phyloP scores from a whole-genome alignment of 2,888 invertebrate species.

The Salpingus planirostris region DNA sequence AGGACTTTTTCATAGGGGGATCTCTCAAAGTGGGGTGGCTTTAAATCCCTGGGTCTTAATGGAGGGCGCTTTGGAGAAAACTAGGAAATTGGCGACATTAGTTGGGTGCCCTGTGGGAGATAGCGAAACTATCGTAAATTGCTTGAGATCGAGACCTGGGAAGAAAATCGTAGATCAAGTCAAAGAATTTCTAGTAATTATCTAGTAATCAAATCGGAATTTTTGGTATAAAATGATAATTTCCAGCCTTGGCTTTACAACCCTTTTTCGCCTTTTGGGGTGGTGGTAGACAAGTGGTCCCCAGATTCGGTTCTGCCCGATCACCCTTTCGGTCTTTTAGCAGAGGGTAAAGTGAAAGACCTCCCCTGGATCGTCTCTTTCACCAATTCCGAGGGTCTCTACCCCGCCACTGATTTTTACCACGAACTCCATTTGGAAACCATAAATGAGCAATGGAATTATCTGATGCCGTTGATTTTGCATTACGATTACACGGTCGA shows the following conservation, averaged over 20 bases:
- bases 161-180: conserved; percentile 50
- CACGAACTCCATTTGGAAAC: conserved; percentile 2
- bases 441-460: neutral
- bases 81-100: conserved; percentile 49
- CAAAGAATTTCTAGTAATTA: conserved; percentile 44
- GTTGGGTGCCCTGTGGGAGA: conserved; percentile 54
- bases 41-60: conserved; percentile 51
- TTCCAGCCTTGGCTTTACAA: conserved; percentile 48
- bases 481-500: conserved; percentile 1
- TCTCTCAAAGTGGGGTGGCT: conserved; percentile 63
- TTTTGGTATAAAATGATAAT: neutral
- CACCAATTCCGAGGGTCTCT: conserved; percentile 63
- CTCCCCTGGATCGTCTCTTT: conserved; percentile 62
- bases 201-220: neutral
- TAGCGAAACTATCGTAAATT: conserved; percentile 47
- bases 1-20: conserved; percentile 54
- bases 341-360: conserved; percentile 50
- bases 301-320: conserved; percentile 55
- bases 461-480: conserved; percentile 1
- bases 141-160: conserved; percentile 54
- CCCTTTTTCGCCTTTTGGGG: conserved; percentile 65
- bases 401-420: conserved; percentile 43
- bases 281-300: conserved; percentile 51
- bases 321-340: conserved; percentile 54
- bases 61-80: conserved; percentile 51